These are phyloP conservation scores for Myotis brandtii DNA, from an alignment of 2,113 vertebrate species.

Conservation along the genomic window DNA sequence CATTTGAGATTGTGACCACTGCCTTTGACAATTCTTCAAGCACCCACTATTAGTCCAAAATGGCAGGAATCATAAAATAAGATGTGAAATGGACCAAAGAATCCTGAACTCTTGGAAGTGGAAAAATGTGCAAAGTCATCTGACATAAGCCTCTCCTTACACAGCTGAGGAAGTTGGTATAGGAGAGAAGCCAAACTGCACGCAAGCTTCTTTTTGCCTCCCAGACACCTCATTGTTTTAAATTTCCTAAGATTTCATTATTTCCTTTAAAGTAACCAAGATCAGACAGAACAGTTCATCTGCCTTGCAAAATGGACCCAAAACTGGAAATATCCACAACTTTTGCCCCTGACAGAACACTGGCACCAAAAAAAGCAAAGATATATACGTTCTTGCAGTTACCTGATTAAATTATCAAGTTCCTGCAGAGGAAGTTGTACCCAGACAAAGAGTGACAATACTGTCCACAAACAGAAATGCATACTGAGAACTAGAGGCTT, in stretches of 20 bases:
- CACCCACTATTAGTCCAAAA: background rate
- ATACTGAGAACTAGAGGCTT: background rate
- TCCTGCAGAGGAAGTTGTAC: background rate
- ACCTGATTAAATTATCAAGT: background rate
- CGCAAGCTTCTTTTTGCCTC: background rate
- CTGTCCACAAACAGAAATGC: background rate
- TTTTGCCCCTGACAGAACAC: background rate
- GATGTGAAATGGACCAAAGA: background rate
- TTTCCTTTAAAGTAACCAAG: background rate
- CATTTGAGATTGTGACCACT: background rate
- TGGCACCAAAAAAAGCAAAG: background rate
- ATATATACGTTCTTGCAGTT: background rate
- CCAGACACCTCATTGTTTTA: background rate
- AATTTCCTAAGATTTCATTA: slow-evolving; percentile 35
- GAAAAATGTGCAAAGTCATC: slow-evolving; percentile 2
- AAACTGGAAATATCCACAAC: slow-evolving; percentile 22
- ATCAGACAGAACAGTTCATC: background rate
- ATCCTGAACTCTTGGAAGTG: background rate
- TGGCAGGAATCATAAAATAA: slow-evolving; percentile 30
- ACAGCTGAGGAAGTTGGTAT: background rate
- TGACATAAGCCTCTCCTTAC: background rate
- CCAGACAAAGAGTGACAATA: background rate
- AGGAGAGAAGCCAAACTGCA: background rate
- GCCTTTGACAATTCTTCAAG: slow-evolving; percentile 4
- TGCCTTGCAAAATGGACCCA: slow-evolving; percentile 1